Evolutionary conservation across 2,888 invertebrate genomes (phyloP).

Genomic region (Apocheima hispidaria): DNA sequence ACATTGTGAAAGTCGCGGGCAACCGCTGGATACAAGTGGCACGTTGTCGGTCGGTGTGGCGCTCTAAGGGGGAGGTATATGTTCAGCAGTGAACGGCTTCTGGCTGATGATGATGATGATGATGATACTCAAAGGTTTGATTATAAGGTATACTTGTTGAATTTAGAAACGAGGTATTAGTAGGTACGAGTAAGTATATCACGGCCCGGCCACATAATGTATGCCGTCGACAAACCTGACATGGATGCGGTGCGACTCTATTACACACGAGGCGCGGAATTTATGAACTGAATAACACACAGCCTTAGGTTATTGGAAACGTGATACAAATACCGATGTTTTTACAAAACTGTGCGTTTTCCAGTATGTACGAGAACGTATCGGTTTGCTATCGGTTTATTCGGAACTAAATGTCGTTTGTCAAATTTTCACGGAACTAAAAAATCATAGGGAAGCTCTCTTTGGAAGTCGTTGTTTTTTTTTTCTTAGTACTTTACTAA

Average conservation of each 20-base stretch:
- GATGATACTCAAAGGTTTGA: too few relatives aligned
- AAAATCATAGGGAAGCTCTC: neutral
- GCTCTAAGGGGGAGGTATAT: too few relatives aligned
- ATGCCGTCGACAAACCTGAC: conserved; percentile 74
- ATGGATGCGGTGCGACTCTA: conserved; percentile 72
- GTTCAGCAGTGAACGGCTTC: too few relatives aligned
- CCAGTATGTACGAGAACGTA: conserved; percentile 5
- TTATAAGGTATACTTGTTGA: neutral
- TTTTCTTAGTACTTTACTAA: neutral
- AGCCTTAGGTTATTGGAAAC: conserved; percentile 79
- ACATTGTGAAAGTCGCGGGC: too few relatives aligned
- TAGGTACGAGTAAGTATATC: conserved; percentile 49
- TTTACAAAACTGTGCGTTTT: conserved; percentile 44
- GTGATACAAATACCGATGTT: conserved; percentile 72
- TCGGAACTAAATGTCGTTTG: conserved; percentile 5
- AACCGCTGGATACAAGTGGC: too few relatives aligned
- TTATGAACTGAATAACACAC: conserved; percentile 77
- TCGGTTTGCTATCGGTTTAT: conserved; percentile 11
- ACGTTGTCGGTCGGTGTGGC: too few relatives aligned
- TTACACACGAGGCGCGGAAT: conserved; percentile 73
- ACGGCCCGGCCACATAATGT: conserved; percentile 67
- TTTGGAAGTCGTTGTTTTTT: neutral
- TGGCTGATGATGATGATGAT: too few relatives aligned
- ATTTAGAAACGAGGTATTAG: neutral
- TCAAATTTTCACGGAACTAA: conserved; percentile 1